Percentiles rank a stretch among this genome's conserved stretches.
These are phyloP conservation scores for Siniperca knerii DNA, from an alignment of 2,113 vertebrate species.

Conservation along the genomic window DNA sequence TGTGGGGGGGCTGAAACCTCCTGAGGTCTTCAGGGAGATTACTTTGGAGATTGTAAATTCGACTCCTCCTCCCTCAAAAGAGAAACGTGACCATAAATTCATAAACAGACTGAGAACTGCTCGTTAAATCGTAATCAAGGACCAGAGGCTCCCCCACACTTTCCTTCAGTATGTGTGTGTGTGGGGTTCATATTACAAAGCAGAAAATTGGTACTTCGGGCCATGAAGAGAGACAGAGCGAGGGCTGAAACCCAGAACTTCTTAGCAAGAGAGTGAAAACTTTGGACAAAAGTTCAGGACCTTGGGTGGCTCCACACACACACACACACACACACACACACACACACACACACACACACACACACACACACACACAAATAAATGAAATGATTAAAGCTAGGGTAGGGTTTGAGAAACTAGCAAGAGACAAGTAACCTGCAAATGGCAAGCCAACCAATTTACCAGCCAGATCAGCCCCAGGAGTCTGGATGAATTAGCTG, in stretches of 20 bases:
- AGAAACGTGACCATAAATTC: constrained; percentile 58
- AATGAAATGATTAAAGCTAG: not conserved
- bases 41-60: constrained; percentile 15
- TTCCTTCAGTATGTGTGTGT: constrained; percentile 38
- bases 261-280: constrained; percentile 25
- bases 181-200: constrained; percentile 55
- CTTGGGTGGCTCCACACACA: not conserved
- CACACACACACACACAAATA: not conserved
- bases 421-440: too few species aligned
- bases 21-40: constrained; percentile 17
- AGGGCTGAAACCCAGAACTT: constrained; percentile 64
- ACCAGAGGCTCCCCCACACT: constrained; percentile 26
- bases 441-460: too few species aligned
- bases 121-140: constrained; percentile 71
- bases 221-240: constrained; percentile 14
- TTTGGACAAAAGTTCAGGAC: constrained; percentile 19
- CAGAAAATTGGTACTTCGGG: constrained; percentile 58
- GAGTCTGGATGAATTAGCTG: too few species aligned
- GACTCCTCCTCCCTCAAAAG: not conserved
- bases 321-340: too few species aligned
- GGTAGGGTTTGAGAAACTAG: too few species aligned
- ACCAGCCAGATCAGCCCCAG: too few species aligned
- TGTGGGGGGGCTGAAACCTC: not conserved
- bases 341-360: too few species aligned
- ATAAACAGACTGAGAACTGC: constrained; percentile 59